These are phyloP conservation scores for Drosophila malerkotliana DNA, from an alignment of 1,140 invertebrate species.

Conservation along the genomic window DNA sequence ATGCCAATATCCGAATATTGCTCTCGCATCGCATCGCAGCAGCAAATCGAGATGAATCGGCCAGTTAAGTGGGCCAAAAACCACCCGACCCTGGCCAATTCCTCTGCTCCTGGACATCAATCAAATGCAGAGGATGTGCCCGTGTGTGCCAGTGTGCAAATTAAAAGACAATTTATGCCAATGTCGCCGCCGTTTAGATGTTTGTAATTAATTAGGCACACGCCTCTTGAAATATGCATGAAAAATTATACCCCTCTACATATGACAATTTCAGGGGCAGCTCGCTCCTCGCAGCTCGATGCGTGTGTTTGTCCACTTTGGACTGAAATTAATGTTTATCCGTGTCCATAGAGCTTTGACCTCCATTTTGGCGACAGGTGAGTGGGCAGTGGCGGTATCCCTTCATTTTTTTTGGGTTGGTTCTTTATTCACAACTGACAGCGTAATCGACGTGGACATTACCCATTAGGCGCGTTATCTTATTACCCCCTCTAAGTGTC, in stretches of 20 bases:
- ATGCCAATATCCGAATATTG: conserved; percentile 9
- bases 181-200: conserved; percentile 52
- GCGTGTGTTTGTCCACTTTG: conserved; percentile 56
- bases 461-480: conserved; percentile 37
- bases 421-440: conserved; percentile 22
- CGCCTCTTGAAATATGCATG: conserved; percentile 60
- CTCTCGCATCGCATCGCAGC: neutral
- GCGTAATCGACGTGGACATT: conserved; percentile 28
- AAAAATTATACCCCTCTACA: conserved; percentile 47
- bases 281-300: conserved; percentile 1
- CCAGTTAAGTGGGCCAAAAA: conserved; percentile 35
- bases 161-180: conserved; percentile 68
- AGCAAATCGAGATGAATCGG: conserved; percentile 31
- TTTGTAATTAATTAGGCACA: conserved; percentile 56
- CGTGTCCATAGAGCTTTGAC: conserved; percentile 53
- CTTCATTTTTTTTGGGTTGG: conserved; percentile 28
- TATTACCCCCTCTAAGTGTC: conserved; percentile 11
- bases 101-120: conserved; percentile 31
- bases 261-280: conserved; percentile 39
- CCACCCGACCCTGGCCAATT: neutral
- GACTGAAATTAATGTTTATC: conserved; percentile 52
- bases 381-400: neutral
- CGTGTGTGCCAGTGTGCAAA: conserved; percentile 24
- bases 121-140: conserved; percentile 40
- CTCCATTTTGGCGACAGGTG: conserved; percentile 29